phyloP scores from a whole-genome alignment of 2,797 vertebrate genomes.

The Fratercula arctica region DNA sequence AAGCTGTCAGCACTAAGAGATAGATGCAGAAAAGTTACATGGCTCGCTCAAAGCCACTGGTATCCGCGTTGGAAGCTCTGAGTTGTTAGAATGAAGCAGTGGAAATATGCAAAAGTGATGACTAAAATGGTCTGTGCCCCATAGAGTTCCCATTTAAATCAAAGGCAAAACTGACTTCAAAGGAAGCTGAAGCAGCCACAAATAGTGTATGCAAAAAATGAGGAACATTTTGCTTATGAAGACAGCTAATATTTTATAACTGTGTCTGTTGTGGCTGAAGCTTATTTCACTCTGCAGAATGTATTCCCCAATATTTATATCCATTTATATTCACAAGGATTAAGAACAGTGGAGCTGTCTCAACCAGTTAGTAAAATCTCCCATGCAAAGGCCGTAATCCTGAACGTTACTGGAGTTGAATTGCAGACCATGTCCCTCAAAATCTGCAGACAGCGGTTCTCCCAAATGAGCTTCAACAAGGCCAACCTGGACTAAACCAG shows the following conservation, averaged over 20 bases:
- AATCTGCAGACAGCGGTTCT: not conserved
- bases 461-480: not conserved
- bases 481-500: not conserved
- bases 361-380: constrained; percentile 21
- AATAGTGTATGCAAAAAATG: not conserved
- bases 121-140: not conserved
- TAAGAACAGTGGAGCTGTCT: constrained; percentile 15
- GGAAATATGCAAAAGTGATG: not conserved
- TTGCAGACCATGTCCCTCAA: not conserved
- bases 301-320: constrained; percentile 21
- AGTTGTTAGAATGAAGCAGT: not conserved
- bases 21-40: not conserved
- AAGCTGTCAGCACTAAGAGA: not conserved
- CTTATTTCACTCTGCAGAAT: constrained; percentile 11
- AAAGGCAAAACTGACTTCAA: not conserved
- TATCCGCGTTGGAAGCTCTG: not conserved
- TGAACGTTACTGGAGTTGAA: not conserved
- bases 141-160: not conserved
- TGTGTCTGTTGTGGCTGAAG: constrained; percentile 3
- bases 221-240: not conserved
- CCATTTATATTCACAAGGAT: constrained; percentile 15
- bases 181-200: not conserved
- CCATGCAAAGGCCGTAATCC: not conserved
- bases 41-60: not conserved
- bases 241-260: not conserved